Evolutionary conservation across 2,888 invertebrate genomes (phyloP).

Genomic region (Sarcophaga carnaria): DNA sequence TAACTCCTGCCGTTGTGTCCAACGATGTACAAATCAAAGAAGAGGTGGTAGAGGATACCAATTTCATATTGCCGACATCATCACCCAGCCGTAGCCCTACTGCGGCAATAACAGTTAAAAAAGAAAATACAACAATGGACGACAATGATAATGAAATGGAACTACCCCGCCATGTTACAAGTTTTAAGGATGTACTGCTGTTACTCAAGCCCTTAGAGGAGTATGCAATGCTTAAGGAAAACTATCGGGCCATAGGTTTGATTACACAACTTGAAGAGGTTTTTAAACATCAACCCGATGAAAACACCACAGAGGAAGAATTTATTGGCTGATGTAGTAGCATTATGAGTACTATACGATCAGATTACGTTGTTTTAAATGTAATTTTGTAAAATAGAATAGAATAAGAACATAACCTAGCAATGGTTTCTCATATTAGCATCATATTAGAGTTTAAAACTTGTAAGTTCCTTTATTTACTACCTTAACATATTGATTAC

Average conservation of each 20-base stretch:
- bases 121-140: constrained; percentile 34
- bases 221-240: constrained; percentile 78
- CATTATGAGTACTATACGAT: background rate
- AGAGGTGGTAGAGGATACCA: constrained; percentile 19
- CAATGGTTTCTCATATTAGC: background rate
- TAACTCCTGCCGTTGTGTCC: background rate
- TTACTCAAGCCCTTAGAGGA: constrained; percentile 78
- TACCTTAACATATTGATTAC: constrained; percentile 25
- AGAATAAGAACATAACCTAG: background rate
- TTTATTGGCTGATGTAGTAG: constrained; percentile 37
- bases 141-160: constrained; percentile 60
- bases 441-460: constrained; percentile 7
- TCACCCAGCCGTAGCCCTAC: background rate
- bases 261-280: constrained; percentile 78
- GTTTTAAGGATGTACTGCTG: constrained; percentile 77
- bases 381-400: constrained; percentile 36
- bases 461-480: constrained; percentile 47
- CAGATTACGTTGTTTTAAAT: constrained; percentile 67
- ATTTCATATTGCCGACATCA: constrained; percentile 41
- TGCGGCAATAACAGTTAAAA: constrained; percentile 3
- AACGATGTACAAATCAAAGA: constrained; percentile 24
- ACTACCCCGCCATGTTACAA: constrained; percentile 73
- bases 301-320: constrained; percentile 35
- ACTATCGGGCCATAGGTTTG: constrained; percentile 79
- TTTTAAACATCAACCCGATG: constrained; percentile 72